Evolutionary conservation across 2,113 vertebrate species (phyloP).

Genomic region (Suncus etruscus): DNA sequence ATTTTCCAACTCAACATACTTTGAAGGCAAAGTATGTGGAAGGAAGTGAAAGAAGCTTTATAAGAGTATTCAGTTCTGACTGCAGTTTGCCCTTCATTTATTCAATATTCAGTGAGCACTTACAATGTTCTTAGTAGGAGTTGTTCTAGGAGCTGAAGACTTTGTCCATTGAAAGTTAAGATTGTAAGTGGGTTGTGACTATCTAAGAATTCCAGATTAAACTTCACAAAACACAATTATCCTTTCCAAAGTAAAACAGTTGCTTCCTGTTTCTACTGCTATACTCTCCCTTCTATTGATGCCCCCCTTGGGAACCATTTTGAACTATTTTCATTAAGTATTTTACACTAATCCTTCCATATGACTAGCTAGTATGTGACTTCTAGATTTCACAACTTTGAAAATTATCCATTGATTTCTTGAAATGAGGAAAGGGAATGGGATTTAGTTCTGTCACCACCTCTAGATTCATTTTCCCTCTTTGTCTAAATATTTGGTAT

Average conservation of each 20-base stretch:
- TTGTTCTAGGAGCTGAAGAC: not conserved
- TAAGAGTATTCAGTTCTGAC: not conserved
- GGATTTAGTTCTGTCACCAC: too few species aligned
- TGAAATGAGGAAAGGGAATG: too few species aligned
- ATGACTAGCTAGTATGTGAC: too few species aligned
- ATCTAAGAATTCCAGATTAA: not conserved
- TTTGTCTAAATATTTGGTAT: not conserved
- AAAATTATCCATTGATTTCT: too few species aligned
- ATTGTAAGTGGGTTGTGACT: not conserved
- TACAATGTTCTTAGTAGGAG: not conserved
- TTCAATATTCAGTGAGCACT: not conserved
- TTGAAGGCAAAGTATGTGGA: not conserved
- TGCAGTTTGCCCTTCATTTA: not conserved
- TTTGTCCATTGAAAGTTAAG: not conserved
- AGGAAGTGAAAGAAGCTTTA: not conserved
- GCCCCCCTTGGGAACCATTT: too few species aligned
- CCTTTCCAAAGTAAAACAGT: too few species aligned
- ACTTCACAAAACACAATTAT: not conserved
- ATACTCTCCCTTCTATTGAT: too few species aligned
- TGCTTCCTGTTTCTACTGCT: too few species aligned
- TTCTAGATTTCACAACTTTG: too few species aligned
- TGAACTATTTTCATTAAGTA: too few species aligned
- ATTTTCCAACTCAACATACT: not conserved
- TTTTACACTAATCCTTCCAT: too few species aligned
- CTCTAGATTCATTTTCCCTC: too few species aligned